A percentile compares a stretch with the other conserved stretches of the same genome.
Conservation (phyloP, 2,797 vertebrate species). For the Anabas testudineus region DNA sequence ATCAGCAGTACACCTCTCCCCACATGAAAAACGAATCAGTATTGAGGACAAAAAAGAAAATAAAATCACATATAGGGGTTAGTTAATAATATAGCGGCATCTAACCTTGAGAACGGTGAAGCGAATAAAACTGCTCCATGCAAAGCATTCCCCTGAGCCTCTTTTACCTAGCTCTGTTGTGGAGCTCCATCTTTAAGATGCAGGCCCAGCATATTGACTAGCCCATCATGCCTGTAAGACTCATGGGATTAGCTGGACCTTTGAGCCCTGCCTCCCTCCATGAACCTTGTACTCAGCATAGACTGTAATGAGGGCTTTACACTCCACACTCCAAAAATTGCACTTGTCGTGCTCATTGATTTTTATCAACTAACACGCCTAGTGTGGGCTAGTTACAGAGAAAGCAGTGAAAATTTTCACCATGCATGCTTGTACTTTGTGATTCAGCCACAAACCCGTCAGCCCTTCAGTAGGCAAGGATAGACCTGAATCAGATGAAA, state of each 20-base stretch:
- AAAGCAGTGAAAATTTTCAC: slow-evolving; percentile 17
- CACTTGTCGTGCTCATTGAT: slow-evolving; percentile 67
- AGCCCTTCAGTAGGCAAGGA: slow-evolving; percentile 49
- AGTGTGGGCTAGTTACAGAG: slow-evolving; percentile 52
- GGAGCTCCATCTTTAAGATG: slow-evolving; percentile 71
- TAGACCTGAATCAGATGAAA: slow-evolving; percentile 52
- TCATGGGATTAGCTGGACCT: slow-evolving; percentile 78
- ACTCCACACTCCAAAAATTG: slow-evolving; percentile 64
- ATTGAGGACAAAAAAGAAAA: slow-evolving; percentile 21
- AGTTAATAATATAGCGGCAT: slow-evolving; percentile 61
- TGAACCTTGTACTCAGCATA: slow-evolving; percentile 72
- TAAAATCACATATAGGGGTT: slow-evolving; percentile 3
- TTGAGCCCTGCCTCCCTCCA: slow-evolving; percentile 67
- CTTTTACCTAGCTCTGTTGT: slow-evolving; percentile 64
- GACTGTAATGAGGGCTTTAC: slow-evolving; percentile 77
- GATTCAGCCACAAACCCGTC: slow-evolving; percentile 47
- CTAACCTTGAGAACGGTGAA: slow-evolving; percentile 77
- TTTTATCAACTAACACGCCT: slow-evolving; percentile 58
- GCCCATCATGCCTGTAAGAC: slow-evolving; percentile 79
- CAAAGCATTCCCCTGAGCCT: slow-evolving; percentile 75
- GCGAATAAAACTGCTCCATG: slow-evolving; percentile 68
- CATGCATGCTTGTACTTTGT: slow-evolving; percentile 53
- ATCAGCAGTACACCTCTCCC: not conserved
- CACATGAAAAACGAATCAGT: slow-evolving; percentile 2
- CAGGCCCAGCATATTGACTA: slow-evolving; percentile 76